Percentiles rank a stretch among this genome's conserved stretches.
phyloP scores from a whole-genome alignment of 2,113 vertebrate species.

The Semnornis frantzii region DNA sequence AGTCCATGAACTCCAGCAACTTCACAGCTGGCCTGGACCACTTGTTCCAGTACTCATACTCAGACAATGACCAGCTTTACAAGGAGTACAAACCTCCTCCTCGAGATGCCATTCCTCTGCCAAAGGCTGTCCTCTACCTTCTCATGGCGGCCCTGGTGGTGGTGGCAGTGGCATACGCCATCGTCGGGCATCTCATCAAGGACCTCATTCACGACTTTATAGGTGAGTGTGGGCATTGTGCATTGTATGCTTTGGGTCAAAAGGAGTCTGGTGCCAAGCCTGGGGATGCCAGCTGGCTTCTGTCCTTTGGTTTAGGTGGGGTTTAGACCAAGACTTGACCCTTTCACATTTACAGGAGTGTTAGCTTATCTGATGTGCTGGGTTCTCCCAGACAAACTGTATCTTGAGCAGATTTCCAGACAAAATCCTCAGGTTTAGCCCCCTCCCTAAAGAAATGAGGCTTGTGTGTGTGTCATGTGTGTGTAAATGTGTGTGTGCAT shows the following conservation, averaged over 20 bases:
- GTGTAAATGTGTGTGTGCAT: neutral
- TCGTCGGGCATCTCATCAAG: constrained; percentile 90
- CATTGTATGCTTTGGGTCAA: neutral
- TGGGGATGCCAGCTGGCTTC: rapidly evolving
- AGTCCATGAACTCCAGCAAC: constrained; percentile 81
- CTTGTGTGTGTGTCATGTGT: rapidly evolving
- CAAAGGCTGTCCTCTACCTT: constrained; percentile 90
- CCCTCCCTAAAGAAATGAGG: neutral
- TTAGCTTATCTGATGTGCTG: neutral
- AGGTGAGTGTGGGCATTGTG: constrained; percentile 72
- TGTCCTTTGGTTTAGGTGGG: neutral
- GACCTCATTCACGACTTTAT: constrained; percentile 88
- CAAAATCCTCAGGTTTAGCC: neutral
- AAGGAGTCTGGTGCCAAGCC: neutral
- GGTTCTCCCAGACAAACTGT: neutral
- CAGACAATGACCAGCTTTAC: constrained; percentile 83
- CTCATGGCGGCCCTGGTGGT: constrained; percentile 89
- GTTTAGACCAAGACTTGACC: neutral
- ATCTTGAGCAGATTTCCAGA: neutral
- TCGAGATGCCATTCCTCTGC: constrained; percentile 82
- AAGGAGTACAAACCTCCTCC: constrained; percentile 82
- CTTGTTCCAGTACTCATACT: constrained; percentile 83
- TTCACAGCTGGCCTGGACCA: constrained; percentile 85
- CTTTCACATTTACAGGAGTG: neutral
- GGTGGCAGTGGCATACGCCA: constrained; percentile 87